Conservation (phyloP, 2,113 vertebrate species). For the Camelus dromedarius region DNA sequence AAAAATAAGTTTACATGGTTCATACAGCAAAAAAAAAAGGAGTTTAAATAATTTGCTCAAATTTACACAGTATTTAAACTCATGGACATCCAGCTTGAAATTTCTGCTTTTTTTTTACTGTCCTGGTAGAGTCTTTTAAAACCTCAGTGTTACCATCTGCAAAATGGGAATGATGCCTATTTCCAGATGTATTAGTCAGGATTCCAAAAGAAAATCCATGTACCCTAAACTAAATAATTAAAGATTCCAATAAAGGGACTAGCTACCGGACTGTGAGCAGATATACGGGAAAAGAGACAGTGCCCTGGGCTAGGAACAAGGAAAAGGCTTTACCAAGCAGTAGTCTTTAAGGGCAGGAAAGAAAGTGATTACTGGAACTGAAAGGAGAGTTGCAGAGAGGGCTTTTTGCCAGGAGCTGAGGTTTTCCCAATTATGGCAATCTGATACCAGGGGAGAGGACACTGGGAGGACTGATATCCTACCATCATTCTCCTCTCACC, state of each 20-base stretch:
- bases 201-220: neutral
- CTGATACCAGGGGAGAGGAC: neutral
- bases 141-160: neutral
- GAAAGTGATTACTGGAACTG: neutral
- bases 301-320: neutral
- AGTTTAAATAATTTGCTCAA: neutral
- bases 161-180: neutral
- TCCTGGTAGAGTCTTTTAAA: neutral
- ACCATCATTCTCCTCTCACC: neutral
- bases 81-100: neutral
- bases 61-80: neutral
- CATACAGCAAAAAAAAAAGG: neutral
- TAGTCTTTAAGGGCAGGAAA: neutral
- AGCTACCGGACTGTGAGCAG: neutral
- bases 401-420: neutral
- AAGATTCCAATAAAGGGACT: neutral
- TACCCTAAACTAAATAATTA: neutral
- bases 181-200: neutral
- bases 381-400: neutral
- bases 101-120: neutral
- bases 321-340: neutral
- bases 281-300: neutral
- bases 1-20: neutral
- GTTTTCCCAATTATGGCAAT: neutral
- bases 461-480: neutral